Evolutionary conservation across 2,797 vertebrate species (phyloP).

Genomic region (Paramormyrops hopkinsi): DNA sequence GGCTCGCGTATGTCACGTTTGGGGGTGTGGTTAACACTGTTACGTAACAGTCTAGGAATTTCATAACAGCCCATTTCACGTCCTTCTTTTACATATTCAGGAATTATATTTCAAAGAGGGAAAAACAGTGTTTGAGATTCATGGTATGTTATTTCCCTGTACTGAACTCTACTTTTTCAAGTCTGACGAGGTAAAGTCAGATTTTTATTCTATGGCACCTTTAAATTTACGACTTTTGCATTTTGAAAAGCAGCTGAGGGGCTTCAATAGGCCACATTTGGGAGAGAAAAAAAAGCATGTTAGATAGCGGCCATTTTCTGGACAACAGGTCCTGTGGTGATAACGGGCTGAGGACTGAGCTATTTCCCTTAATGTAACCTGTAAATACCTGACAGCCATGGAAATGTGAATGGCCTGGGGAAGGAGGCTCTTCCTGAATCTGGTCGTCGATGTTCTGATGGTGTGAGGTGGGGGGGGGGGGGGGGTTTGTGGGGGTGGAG

Average conservation of each 20-base stretch:
- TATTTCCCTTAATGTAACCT: neutral
- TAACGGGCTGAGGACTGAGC: neutral
- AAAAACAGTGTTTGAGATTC: neutral
- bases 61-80: neutral
- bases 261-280: neutral
- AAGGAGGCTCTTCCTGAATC: too few relatives aligned
- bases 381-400: neutral
- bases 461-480: too few relatives aligned
- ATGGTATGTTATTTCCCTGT: neutral
- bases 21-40: too few relatives aligned
- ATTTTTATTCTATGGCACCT: neutral
- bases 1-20: too few relatives aligned
- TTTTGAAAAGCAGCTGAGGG: neutral
- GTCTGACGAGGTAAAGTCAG: neutral
- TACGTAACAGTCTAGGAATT: neutral
- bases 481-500: too few relatives aligned
- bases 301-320: neutral
- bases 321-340: neutral
- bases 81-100: too few relatives aligned
- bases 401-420: neutral
- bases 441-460: too few relatives aligned
- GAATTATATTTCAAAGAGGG: neutral
- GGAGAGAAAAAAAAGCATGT: neutral
- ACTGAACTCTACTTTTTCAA: neutral
- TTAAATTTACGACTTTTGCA: neutral